A percentile compares a stretch with the other conserved stretches of the same genome.
phyloP scores from a whole-genome alignment of 2,888 invertebrate genomes.

The Acleris cristana region DNA sequence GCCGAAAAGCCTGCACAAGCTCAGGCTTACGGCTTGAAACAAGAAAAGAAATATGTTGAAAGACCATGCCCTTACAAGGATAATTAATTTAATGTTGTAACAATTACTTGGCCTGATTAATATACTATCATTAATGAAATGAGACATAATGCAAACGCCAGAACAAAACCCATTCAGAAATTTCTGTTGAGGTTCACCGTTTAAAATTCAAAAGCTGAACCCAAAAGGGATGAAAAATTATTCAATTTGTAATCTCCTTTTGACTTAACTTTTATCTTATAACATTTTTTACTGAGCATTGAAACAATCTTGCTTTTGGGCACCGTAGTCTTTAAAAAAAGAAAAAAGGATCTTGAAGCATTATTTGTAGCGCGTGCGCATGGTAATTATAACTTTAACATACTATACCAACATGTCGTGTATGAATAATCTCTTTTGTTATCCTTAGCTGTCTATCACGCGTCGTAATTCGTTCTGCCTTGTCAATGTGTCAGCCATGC shows the following conservation, averaged over 20 bases:
- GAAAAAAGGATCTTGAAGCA: conserved; percentile 17
- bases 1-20: too few species aligned
- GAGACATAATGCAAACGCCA: neutral
- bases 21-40: too few species aligned
- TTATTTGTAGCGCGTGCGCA: conserved; percentile 36
- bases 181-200: neutral
- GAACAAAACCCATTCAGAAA: neutral
- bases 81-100: too few species aligned
- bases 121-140: neutral
- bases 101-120: neutral
- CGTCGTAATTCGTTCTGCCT: conserved; percentile 25
- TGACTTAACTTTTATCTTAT: conserved; percentile 28
- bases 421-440: conserved; percentile 33
- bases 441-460: conserved; percentile 32
- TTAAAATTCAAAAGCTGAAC: conserved; percentile 13
- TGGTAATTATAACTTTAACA: conserved; percentile 38
- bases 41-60: too few species aligned
- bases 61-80: too few species aligned
- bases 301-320: conserved; percentile 27
- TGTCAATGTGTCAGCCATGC: conserved; percentile 31
- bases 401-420: conserved; percentile 30
- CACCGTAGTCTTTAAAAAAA: conserved; percentile 8
- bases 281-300: conserved; percentile 26
- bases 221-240: conserved; percentile 31
- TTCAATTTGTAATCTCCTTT: conserved; percentile 34